Percentiles rank a stretch among this genome's conserved stretches.
These are phyloP conservation scores for Perodicticus potto DNA, from an alignment of 2,797 vertebrate species.

Conservation along the genomic window DNA sequence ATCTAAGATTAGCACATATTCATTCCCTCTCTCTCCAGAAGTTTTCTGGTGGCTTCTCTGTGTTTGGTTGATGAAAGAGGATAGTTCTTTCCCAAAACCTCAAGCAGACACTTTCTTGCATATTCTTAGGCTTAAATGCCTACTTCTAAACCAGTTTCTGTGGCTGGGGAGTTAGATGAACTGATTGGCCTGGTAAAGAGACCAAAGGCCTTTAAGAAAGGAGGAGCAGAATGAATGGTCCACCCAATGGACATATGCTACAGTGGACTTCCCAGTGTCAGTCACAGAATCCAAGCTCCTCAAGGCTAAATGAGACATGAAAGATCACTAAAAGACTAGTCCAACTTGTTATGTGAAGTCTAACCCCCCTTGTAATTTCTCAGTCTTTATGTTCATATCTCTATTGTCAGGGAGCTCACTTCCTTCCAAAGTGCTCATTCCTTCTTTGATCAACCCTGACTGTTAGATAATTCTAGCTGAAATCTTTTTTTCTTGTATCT, in stretches of 20 bases:
- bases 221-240: background rate
- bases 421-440: background rate
- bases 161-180: background rate
- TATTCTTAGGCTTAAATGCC: background rate
- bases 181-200: background rate
- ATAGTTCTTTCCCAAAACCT: background rate
- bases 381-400: background rate
- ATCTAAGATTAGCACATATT: background rate
- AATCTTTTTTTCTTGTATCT: background rate
- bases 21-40: too few species aligned
- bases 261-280: background rate
- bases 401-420: background rate
- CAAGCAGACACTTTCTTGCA: background rate
- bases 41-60: too few species aligned
- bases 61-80: background rate
- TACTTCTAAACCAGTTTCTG: background rate
- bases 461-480: background rate
- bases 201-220: background rate
- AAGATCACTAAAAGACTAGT: background rate
- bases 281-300: background rate
- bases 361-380: background rate
- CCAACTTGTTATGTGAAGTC: background rate
- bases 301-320: background rate
- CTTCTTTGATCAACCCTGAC: background rate
- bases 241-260: fast-evolving